Evolutionary conservation across 1,140 invertebrate species (phyloP), one percentile per base, ranked within the genome.

Genomic region (Solenopsis fugax): DNA sequence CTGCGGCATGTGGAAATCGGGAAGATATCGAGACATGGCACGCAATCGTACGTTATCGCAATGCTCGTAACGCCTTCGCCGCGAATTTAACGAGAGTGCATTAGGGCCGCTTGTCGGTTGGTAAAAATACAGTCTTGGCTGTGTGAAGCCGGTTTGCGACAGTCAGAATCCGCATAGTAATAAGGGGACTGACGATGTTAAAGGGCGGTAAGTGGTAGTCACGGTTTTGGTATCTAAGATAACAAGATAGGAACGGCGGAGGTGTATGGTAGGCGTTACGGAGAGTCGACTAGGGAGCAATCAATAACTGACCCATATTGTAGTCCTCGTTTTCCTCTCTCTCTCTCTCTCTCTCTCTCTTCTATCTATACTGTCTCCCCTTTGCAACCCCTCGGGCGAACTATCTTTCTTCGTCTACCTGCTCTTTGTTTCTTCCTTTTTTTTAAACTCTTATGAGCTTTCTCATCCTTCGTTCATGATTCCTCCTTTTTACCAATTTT

Each of bases 231-330:
- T 89, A 91, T 91, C 90, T 89, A 92, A 93, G 92, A 93, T 92
- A 93, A 93, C 88, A 89, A 91, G 92, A 92, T 93, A 92, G 89
- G 82, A 90, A 88, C 81, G 77, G 58, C 29, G 86, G 82, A 88
- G 87, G 78, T 89, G 89, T 89, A 90, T 75, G 85, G 88, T 92
- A 91, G 88, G 90, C 90, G 88, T 93, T 93, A 93, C 92, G 91
- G 92, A 94, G 88, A 92, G 91, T 93, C 92, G 91, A 93, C 90
- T 90, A 92, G 91, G 92, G 91, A 93, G 92, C 93, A 94, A 95
- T 95, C 95, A 94, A 95, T 95, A 95, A 94, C 93, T 95, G 95
- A 95, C 94, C 95, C 94, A 95, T 95, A 95, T 95, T 95, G 94
- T 93, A 94, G 90, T 89, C 91, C 91, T 91, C 92, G 90, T 88